Evolutionary conservation across 2,113 vertebrate species (phyloP), one percentile per base, ranked within the genome.

Genomic region (Eonycteris spelaea): DNA sequence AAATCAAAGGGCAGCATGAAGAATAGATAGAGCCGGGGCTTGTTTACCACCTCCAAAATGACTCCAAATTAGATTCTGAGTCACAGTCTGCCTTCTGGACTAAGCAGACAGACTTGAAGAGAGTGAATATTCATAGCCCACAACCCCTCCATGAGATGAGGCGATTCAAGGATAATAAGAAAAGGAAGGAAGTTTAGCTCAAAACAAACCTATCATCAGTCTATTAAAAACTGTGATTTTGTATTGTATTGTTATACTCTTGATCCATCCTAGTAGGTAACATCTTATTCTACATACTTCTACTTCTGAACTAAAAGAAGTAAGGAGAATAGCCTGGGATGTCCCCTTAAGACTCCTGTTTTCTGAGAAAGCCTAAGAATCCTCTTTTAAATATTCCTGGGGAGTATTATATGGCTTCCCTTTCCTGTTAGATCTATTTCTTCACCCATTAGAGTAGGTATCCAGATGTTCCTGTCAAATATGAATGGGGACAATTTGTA

Each of bases 381-480:
- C n/a, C 18, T 80, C 55, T 80, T 10, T 21, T 77, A 73, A 96
- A 87, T 73, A 95, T 48, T 96, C 57, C 90, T 93, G 82, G 97
- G 90, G 97, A 97, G 90, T 98, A 97, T 90, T 86, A 87, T 94
- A 83, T 97, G 98, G 93, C 79, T 92, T 97, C 97, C 3, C 4
- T 59, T 96, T 96, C 77, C 98, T 98, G 98, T 96, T 96, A 84
- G 48, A 98, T 96, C 93, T 96, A 97, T 98, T 98, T 95, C 94
- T 97, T 96, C 96, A 94, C 97, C 96, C 94, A 70, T 90, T 90
- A 96, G 97, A 98, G 97, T 97, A 98, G 96, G 96, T 96, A 98
- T 98, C 96, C 98, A 98, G 98, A 97, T 98, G 98, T 98, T 77
- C 91, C 84, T 96, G 85, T 97, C 97, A 91, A 94, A 93, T 88